These are phyloP conservation scores for Diacarnus erythraeanus DNA, from an alignment of 37 sponge, comb jelly and placozoan genomes.

Conservation along the genomic window DNA sequence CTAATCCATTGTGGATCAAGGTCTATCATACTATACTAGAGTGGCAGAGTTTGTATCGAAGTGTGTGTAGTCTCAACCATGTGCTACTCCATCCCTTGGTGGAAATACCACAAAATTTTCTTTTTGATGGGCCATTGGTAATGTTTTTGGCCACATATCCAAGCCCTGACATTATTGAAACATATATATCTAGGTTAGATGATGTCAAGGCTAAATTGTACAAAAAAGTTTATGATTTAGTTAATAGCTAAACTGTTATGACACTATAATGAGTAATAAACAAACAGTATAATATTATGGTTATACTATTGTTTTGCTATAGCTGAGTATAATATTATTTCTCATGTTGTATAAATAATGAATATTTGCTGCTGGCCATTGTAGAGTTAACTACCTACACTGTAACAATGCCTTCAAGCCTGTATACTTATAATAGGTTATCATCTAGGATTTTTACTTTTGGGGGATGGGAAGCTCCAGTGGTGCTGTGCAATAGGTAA, in stretches of 20 bases:
- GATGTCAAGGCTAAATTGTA: neutral
- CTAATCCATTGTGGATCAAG: conserved; percentile 1
- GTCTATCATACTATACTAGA: conserved; percentile 1
- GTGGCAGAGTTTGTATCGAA: conserved; percentile 13
- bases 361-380: too few relatives aligned
- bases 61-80: neutral
- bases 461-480: too few relatives aligned
- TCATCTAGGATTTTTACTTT: too few relatives aligned
- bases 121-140: neutral
- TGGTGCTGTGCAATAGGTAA: too few relatives aligned
- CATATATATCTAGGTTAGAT: neutral
- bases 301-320: too few relatives aligned
- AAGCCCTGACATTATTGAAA: neutral
- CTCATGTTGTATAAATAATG: too few relatives aligned
- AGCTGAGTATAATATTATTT: too few relatives aligned
- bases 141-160: neutral
- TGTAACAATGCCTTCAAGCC: too few relatives aligned
- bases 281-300: too few relatives aligned
- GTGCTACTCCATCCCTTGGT: neutral
- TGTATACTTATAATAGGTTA: too few relatives aligned
- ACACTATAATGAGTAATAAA: too few relatives aligned
- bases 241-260: neutral
- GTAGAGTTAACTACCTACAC: too few relatives aligned
- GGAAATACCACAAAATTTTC: neutral
- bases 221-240: neutral